phyloP scores from a whole-genome alignment of 2,113 vertebrate species.

The Malaclemys terrapin region DNA sequence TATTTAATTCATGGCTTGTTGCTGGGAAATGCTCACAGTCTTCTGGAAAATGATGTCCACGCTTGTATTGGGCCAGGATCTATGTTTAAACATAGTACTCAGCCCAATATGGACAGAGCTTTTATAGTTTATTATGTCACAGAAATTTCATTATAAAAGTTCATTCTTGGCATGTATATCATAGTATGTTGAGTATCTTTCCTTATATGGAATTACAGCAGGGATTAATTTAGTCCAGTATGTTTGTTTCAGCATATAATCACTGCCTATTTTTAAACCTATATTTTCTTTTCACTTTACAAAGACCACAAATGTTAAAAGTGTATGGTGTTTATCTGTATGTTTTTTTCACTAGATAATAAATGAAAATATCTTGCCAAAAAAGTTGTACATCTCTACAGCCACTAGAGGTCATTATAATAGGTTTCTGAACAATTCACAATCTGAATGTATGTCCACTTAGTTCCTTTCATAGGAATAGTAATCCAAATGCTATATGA shows the following conservation, averaged over 20 bases:
- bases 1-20: constrained; percentile 25
- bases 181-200: constrained; percentile 27
- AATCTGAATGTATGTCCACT: neutral
- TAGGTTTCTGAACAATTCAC: neutral
- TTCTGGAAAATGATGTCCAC: neutral
- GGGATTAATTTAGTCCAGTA: constrained; percentile 15
- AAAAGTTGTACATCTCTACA: neutral
- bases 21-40: constrained; percentile 27
- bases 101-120: constrained; percentile 7
- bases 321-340: neutral
- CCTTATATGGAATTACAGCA: constrained; percentile 2
- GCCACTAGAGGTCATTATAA: constrained; percentile 15
- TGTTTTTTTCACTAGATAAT: neutral
- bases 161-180: neutral
- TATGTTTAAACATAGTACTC: constrained; percentile 22
- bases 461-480: neutral
- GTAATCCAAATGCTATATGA: neutral
- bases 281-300: neutral
- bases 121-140: constrained; percentile 36
- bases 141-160: constrained; percentile 62
- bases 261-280: constrained; percentile 8
- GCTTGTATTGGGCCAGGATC: neutral
- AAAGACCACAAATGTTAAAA: neutral
- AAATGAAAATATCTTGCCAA: neutral
- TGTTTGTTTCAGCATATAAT: constrained; percentile 20